A percentile compares a stretch with the other conserved stretches of the same genome.
Evolutionary conservation across 2,797 vertebrate genomes (phyloP).

Genomic region (Pangasius krempfi): DNA sequence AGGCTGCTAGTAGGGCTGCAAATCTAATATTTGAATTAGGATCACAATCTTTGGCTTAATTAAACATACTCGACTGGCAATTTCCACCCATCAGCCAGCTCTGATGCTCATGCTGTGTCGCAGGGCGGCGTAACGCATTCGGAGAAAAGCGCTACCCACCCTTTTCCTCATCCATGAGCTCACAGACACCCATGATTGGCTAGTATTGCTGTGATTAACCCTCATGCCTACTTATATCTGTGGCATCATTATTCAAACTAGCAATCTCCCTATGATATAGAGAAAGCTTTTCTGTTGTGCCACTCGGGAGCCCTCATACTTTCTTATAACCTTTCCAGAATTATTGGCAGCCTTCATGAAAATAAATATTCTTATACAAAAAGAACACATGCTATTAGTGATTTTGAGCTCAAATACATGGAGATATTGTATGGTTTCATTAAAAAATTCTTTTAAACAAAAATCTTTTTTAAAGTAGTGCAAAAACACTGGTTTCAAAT

Average conservation of each 20-base stretch:
- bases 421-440: not conserved
- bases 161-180: not conserved
- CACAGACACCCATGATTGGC: not conserved
- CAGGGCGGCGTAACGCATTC: not conserved
- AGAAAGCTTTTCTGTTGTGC: no score
- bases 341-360: not conserved
- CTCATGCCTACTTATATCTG: not conserved
- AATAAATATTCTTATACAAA: not conserved
- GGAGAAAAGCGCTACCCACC: not conserved
- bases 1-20: not conserved
- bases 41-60: not conserved
- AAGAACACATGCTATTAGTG: not conserved
- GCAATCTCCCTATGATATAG: not conserved
- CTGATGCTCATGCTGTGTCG: not conserved
- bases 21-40: not conserved
- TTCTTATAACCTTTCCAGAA: not conserved
- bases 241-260: conserved; percentile 15
- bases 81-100: not conserved
- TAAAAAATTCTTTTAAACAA: not conserved
- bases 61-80: not conserved
- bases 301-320: not conserved
- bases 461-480: not conserved
- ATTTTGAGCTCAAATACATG: not conserved
- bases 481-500: not conserved
- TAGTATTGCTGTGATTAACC: not conserved